Conservation (phyloP, 2,113 vertebrate genomes). For the Andinoacara biseriatus region DNA sequence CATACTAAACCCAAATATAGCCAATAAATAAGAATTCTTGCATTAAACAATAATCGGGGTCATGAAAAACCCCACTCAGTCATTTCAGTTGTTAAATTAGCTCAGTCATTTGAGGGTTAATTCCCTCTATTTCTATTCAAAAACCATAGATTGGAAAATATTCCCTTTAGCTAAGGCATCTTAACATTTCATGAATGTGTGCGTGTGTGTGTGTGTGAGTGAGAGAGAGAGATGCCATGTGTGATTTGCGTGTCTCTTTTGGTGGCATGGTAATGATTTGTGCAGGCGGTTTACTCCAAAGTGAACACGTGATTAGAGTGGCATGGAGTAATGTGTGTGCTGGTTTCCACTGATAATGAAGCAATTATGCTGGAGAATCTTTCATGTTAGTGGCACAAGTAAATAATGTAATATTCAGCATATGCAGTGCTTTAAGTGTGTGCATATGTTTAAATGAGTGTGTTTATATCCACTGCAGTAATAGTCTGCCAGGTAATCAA, state of each 20-base stretch:
- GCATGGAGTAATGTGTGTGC: slow-evolving; percentile 29
- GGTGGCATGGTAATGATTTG: not conserved
- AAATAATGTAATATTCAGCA: slow-evolving; percentile 36
- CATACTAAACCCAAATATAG: not conserved
- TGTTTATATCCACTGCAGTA: slow-evolving; percentile 31
- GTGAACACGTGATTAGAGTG: slow-evolving; percentile 32
- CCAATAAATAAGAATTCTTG: not conserved
- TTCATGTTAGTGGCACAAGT: slow-evolving; percentile 29
- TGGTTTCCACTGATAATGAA: slow-evolving; percentile 61
- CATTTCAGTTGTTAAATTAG: not conserved
- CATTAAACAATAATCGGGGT: not conserved
- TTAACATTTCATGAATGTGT: not conserved
- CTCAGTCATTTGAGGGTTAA: not conserved
- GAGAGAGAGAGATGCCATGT: not conserved
- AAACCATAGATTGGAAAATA: slow-evolving; percentile 4
- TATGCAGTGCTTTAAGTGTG: not conserved
- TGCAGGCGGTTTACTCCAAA: not conserved
- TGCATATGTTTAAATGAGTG: slow-evolving; percentile 18
- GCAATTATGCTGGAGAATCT: slow-evolving; percentile 39
- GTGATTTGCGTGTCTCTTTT: slow-evolving; percentile 5
- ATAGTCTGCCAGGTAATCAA: slow-evolving; percentile 59
- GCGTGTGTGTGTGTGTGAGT: too few species aligned
- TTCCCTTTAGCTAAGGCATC: slow-evolving; percentile 21
- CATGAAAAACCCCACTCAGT: not conserved
- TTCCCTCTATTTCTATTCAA: slow-evolving; percentile 11